Evolutionary conservation across 2,797 vertebrate genomes (phyloP).

Genomic region (Poeciliopsis turneri): DNA sequence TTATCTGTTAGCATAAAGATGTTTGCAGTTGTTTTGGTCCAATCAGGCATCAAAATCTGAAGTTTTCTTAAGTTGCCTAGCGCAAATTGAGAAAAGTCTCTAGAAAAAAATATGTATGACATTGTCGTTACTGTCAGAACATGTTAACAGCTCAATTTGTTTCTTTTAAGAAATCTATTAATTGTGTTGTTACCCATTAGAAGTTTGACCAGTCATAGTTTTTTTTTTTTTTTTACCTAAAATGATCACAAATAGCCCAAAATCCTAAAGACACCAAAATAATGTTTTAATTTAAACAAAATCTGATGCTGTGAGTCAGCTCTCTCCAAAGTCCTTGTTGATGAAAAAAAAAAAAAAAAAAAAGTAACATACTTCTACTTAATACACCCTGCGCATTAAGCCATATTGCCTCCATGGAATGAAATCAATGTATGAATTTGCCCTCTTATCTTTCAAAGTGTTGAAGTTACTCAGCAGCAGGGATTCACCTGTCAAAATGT

Average conservation of each 20-base stretch:
- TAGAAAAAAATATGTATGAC: background rate
- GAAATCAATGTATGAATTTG: background rate
- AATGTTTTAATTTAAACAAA: background rate
- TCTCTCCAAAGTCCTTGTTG: background rate
- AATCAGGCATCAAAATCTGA: background rate
- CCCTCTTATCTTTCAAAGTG: background rate
- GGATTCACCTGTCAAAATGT: constrained; percentile 40
- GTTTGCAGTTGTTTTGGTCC: background rate
- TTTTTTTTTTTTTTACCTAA: background rate
- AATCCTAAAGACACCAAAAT: background rate
- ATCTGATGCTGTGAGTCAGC: background rate
- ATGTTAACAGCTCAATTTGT: background rate
- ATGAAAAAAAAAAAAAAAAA: background rate
- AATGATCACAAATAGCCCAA: background rate
- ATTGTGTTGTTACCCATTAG: background rate
- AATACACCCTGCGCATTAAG: background rate
- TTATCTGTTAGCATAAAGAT: background rate
- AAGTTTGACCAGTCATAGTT: background rate
- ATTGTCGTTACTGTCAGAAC: background rate
- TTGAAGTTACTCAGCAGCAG: constrained; percentile 33
- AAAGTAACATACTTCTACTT: background rate
- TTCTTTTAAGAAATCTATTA: background rate
- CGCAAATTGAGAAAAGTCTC: background rate
- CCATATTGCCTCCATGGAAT: background rate
- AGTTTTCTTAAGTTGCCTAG: background rate